phyloP scores from a whole-genome alignment of 2,888 invertebrate genomes.

The Strigamia transsilvanica region DNA sequence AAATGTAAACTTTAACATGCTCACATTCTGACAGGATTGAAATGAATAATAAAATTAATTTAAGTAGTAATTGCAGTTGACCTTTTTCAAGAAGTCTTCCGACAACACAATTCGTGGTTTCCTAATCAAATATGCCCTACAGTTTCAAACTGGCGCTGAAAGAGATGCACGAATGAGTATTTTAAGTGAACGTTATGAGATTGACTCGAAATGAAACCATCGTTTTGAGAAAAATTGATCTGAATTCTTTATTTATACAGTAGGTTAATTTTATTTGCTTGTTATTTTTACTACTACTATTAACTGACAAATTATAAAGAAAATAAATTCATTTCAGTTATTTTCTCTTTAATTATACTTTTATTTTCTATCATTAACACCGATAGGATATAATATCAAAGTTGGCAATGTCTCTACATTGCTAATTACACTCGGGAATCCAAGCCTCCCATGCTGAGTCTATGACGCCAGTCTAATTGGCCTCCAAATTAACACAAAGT shows the following conservation, averaged over 20 bases:
- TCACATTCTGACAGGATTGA: too few species aligned
- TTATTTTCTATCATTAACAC: not conserved
- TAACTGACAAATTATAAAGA: too few species aligned
- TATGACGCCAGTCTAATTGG: slow-evolving; percentile 38
- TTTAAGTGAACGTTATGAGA: not conserved
- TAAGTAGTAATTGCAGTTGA: not conserved
- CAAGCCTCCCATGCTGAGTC: slow-evolving; percentile 15
- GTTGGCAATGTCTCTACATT: slow-evolving; percentile 28
- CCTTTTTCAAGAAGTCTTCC: not conserved
- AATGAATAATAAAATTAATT: too few species aligned
- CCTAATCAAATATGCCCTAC: not conserved
- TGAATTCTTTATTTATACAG: too few species aligned
- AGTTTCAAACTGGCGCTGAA: not conserved
- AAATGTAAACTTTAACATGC: too few species aligned
- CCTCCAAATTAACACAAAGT: slow-evolving; percentile 26
- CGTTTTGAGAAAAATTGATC: not conserved
- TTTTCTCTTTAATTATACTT: not conserved
- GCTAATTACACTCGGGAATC: slow-evolving; percentile 35
- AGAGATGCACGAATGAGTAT: not conserved
- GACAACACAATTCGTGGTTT: not conserved
- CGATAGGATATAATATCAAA: slow-evolving; percentile 21
- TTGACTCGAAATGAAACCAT: not conserved
- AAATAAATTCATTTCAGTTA: not conserved
- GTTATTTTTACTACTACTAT: too few species aligned
- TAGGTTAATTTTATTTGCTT: too few species aligned